Percentiles rank a stretch among this genome's conserved stretches.
phyloP scores from a whole-genome alignment of 2,888 invertebrate species.

The Julus scanicus region DNA sequence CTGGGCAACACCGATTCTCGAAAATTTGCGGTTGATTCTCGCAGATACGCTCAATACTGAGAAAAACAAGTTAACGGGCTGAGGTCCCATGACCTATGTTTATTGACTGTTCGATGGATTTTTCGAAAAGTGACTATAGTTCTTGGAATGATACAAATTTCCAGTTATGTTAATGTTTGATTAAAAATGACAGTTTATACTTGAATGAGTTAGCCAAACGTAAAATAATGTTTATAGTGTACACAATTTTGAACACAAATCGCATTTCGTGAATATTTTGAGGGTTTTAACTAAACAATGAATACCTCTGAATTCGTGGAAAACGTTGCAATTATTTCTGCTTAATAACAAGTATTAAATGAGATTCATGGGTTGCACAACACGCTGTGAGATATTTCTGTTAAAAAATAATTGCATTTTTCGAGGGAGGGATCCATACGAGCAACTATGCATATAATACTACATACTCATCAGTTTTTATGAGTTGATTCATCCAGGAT shows the following conservation, averaged over 20 bases:
- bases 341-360: not conserved
- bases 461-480: not conserved
- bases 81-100: not conserved
- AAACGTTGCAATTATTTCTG: not conserved
- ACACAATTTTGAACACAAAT: too few relatives aligned
- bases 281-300: not conserved
- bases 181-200: too few relatives aligned
- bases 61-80: not conserved
- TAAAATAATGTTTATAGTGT: too few relatives aligned
- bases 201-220: too few relatives aligned
- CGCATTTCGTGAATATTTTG: too few relatives aligned
- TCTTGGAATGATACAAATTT: too few relatives aligned
- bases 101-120: not conserved
- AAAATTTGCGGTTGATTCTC: not conserved
- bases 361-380: not conserved
- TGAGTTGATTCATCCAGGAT: conserved; percentile 36
- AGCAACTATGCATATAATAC: not conserved
- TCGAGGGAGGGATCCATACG: not conserved
- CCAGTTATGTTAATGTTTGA: too few relatives aligned
- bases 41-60: not conserved
- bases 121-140: too few relatives aligned
- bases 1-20: conserved; percentile 4
- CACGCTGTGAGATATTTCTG: conserved; percentile 20
- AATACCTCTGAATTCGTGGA: not conserved
- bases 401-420: conserved; percentile 21